Evolutionary conservation across 2,113 vertebrate species (phyloP), one percentile per base, ranked within the genome.

Genomic region (Cryptotis parvus): DNA sequence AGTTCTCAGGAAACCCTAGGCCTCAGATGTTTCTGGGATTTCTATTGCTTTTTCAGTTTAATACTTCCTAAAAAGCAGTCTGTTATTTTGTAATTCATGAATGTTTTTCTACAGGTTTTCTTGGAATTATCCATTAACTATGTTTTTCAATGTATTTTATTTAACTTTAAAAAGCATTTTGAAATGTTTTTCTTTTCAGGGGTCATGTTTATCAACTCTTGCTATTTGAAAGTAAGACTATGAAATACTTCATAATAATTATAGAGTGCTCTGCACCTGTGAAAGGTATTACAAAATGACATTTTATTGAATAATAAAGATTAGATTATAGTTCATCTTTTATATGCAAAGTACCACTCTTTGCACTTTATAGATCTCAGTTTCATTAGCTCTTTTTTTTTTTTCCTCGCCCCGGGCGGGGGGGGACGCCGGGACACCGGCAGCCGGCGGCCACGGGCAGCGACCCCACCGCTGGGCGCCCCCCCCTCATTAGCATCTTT

Each of bases 201-300:
- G 26, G 52, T 69, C 22, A n/a, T 65, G 58, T 3, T 86, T 84
- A 20, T 24, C 74, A 35, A 22, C n/a, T 80, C 55, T 84, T 90
- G 41, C 84, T 10, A 66, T 24, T 58, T 52, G 20, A 66, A 74
- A 78, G 45, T 33, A 78, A 39, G 82, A 22, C 55, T 68, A 73
- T n/a, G 89, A 27, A 16, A 43, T 55, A 24, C 20, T 61, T 87
- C 80, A 31, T 35, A 83, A 83, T 68, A 66, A 74, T 52, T 87
- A 45, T 0, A 63, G 58, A 72, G n/a, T 73, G 29, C 11, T 85
- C 45, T 89, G 63, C n/a, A 39, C 26, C 26, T 49, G 33, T 39
- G 83, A 49, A 55, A 83, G 37, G 37, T 22, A 24, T 45, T n/a
- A 65, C 45, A 84, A 61, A 90, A 63, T 43, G 87, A 84, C 35